phyloP scores from a whole-genome alignment of 1,140 invertebrate species.

The Drosophila kohkoa region DNA sequence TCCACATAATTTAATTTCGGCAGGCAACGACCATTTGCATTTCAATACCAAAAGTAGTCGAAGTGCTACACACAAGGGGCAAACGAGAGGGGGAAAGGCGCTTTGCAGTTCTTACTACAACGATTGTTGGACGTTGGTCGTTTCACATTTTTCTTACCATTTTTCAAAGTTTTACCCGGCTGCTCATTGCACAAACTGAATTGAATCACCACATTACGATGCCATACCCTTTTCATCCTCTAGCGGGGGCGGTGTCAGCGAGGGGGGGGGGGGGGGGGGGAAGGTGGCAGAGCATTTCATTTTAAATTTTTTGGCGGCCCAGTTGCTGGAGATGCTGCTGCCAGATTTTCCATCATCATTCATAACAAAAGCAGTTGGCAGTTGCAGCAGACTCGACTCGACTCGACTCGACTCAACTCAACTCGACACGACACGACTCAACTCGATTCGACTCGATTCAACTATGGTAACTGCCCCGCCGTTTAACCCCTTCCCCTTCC shows the following conservation, averaged over 20 bases:
- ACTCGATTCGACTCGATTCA: neutral
- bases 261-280: too few relatives aligned
- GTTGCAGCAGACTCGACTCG: conserved; percentile 61
- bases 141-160: conserved; percentile 62
- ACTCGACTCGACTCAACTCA: neutral
- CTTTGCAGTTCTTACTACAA: neutral
- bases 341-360: conserved; percentile 81
- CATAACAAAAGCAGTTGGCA: conserved; percentile 82
- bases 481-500: neutral
- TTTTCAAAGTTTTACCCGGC: conserved; percentile 74
- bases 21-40: conserved; percentile 80
- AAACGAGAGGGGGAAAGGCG: neutral
- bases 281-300: conserved; percentile 28
- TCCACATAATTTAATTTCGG: conserved; percentile 84
- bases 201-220: conserved; percentile 70
- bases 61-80: neutral
- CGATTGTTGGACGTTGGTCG: conserved; percentile 17
- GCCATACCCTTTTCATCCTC: conserved; percentile 36
- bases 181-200: conserved; percentile 81
- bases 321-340: conserved; percentile 68
- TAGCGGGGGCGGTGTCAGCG: neutral
- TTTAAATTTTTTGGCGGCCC: conserved; percentile 54
- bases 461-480: too few relatives aligned
- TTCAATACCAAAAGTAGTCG: conserved; percentile 72
- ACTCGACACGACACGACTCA: neutral